Base-by-base conservation (phyloP, 2,113 vertebrate genomes). In the Podiceps cristatus region DNA sequence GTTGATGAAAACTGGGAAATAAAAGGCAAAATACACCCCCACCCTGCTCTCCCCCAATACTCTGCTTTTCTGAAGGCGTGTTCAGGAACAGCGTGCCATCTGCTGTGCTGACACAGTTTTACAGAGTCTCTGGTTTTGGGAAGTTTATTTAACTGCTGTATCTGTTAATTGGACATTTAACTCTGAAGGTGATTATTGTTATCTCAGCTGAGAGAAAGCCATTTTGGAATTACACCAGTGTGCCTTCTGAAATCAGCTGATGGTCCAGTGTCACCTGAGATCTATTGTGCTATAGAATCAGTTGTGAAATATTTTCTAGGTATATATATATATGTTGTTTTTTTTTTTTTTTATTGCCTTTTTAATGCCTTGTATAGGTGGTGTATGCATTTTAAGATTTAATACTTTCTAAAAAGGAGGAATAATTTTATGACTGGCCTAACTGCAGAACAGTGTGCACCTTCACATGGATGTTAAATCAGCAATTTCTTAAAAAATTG, bases 1-100 rank as follows among this genome's bases (percentile, higher is more conserved):
- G 8, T 78, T 77, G 62, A 62, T 77, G 73, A 13, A 74, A 84
- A 22, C n/a, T 84, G 29, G 60, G 18, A 84, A 81, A 67, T 76
- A 31, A 66, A 86, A 76, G 42, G 13, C 17, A 56, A 86, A 80
- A 40, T 49, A 5, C 2, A 3, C 8, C 33, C 20, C 25, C 28
- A 27, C 11, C 12, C 5, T 11, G 5, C 1, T 2, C 8, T 10
- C 40, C 18, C 13, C 19, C 9, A 17, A 7, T 75, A 49, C 27
- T 49, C 0, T 1, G 35, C 18, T 83, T 73, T 76, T 83, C 80
- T 77, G 74, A 37, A 86, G 63, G 14, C 24, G 0, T 37, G 42
- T 53, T 93, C 73, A 58, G 64, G 77, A 93, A 2, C 59, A 93
- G 81, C 1, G 1, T 93, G 59, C 82, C 55, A 53, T 90, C 78